phyloP scores from a whole-genome alignment of 1,140 invertebrate genomes.

The Monochamus saltuarius region DNA sequence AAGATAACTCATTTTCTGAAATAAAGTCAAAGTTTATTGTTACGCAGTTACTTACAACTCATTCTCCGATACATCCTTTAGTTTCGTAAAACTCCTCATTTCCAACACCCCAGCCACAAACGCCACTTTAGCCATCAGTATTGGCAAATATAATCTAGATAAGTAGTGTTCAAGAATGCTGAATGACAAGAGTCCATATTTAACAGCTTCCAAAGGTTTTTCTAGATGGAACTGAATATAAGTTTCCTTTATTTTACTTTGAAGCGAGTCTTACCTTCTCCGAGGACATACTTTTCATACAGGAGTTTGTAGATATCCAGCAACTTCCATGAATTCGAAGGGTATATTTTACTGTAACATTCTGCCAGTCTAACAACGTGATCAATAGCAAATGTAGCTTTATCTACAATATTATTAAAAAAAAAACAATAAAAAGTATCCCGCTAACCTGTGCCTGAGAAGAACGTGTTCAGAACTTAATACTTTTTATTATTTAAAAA shows the following conservation, averaged over 20 bases:
- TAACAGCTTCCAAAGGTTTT: conserved; percentile 11
- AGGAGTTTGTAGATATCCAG: conserved; percentile 17
- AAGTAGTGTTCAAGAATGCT: conserved; percentile 9
- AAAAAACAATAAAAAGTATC: too few relatives aligned
- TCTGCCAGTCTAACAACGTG: conserved; percentile 4
- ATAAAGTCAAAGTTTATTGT: background rate
- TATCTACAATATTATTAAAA: conserved; percentile 8
- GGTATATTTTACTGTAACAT: conserved; percentile 12
- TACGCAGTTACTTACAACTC: conserved; percentile 21
- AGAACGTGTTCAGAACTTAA: too few relatives aligned
- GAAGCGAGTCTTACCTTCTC: conserved; percentile 3
- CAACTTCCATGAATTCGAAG: conserved; percentile 10
- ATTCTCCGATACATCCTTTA: background rate
- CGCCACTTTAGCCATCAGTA: background rate
- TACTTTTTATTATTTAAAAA: too few relatives aligned
- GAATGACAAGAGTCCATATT: conserved; percentile 20
- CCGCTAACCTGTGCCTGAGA: too few relatives aligned
- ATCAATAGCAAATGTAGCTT: background rate
- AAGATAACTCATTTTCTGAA: background rate
- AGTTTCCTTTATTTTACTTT: background rate
- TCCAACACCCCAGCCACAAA: background rate
- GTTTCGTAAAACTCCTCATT: background rate
- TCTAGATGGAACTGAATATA: conserved; percentile 3
- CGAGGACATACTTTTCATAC: conserved; percentile 14
- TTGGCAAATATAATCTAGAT: conserved; percentile 12